Evolutionary conservation across 2,113 vertebrate genomes (phyloP).

Genomic region (Urocolius indicus): DNA sequence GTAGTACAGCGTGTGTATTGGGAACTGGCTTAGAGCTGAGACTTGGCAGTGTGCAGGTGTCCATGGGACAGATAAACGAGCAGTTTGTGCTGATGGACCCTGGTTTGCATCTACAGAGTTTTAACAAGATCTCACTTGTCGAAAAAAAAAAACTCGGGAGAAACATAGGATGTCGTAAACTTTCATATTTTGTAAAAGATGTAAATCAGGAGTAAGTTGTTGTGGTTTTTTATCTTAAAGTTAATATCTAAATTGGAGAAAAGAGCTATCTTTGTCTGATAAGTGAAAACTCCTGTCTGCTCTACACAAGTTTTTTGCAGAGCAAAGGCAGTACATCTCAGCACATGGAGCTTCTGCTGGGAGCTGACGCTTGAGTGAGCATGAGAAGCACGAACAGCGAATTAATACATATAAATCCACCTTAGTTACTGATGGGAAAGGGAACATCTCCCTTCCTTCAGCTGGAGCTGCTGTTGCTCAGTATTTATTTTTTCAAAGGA

Average conservation of each 20-base stretch:
- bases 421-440: background rate
- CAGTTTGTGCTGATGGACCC: background rate
- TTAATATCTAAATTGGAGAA: background rate
- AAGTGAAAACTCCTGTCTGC: background rate
- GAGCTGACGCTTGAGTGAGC: background rate
- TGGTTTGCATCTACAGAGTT: background rate
- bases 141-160: background rate
- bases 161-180: background rate
- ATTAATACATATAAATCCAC: background rate
- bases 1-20: constrained; percentile 13
- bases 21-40: constrained; percentile 45
- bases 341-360: background rate
- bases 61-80: constrained; percentile 10
- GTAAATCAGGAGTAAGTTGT: background rate
- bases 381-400: background rate
- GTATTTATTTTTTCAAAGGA: background rate
- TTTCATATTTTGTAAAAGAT: background rate
- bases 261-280: background rate
- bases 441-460: background rate
- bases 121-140: background rate
- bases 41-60: background rate
- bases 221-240: background rate
- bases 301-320: background rate
- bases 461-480: background rate
- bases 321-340: background rate